Evolutionary conservation across 2,888 invertebrate species (phyloP), one percentile per base, ranked within the genome.

Genomic region (Drosophila lutescens): DNA sequence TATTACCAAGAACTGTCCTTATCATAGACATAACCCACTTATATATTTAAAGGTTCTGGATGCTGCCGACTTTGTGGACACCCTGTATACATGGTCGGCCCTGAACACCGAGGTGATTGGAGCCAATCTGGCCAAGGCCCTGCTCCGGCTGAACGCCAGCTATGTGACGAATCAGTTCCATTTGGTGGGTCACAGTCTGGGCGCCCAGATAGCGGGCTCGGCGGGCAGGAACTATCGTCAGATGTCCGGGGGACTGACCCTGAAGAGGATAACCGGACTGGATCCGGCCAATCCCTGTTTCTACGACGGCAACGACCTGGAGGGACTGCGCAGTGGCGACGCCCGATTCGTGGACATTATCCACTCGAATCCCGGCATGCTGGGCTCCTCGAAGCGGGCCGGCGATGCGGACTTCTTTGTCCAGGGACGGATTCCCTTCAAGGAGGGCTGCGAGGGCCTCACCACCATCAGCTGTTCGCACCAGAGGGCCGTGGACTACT

Each of bases 251-350:
- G 87, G 72, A 20, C 0, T 23, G 1, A 23, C 58, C 34, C 54
- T 92, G 36, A 72, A 80, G 13, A 89, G 90, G 2, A 77, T 92
- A 8, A 91, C 91, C 1, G 92, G 91, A 1, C 66, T 92, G 41
- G 92, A 92, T 85, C 91, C 92, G 4, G 92, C 91, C 0, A 90
- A 86, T 62, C 90, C 90, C 2, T 92, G 91, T 46, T 91, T 91
- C 66, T 86, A 89, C 59, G 84, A 87, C 46, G 89, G 86, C 38
- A 77, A 87, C 57, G 59, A 61, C 6, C 62, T 90, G n/a, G 65
- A 78, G 0, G 90, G 90, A 1, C 38, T 91, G 10, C 62, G 80
- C 26, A 79, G 82, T 4, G 90, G 91, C 9, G 91, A 91, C 82
- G 91, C 91, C 15, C 66, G 69, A 0, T 91, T 89, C 55, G 80